Evolutionary conservation across 2,113 vertebrate genomes (phyloP), one percentile per base, ranked within the genome.

Genomic region (Seriola quinqueradiata): DNA sequence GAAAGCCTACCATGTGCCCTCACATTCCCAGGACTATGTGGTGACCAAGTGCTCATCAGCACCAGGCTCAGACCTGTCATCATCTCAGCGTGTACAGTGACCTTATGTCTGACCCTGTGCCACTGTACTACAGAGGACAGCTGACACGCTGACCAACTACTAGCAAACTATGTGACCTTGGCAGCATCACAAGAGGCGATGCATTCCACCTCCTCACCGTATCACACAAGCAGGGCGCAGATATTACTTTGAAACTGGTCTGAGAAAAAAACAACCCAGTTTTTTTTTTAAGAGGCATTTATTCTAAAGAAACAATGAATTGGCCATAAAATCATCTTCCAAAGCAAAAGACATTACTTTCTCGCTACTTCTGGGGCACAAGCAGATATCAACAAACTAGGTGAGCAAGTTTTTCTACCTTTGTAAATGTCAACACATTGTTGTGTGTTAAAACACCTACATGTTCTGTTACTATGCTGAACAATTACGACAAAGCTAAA

Each of bases 71-170:
- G 73, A 59, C 69, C 83, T 77, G 87, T 90, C 88, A 86, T 89
- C 70, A 58, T 92, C 92, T 71, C 92, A 93, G 89, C 93, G 82
- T 80, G 89, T 80, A 87, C 66, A 81, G 84, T 72, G 84, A 65
- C 73, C 85, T 79, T 4, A 42, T 5, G 82, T 88, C 87, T 90
- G 82, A 90, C 77, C 87, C 71, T 42, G 13, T 21, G 36, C 75
- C 73, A 77, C 74, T 84, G 83, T 87, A 87, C 77, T 40, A 55
- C 73, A 59, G 40, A 34, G 66, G 76, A 87, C 67, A 58, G 75
- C 81, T 36, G 73, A 83, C 90, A 65, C 4, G 60, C 68, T 84
- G 91, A 83, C 78, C 79, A 32, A 6, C 5, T 1, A 81, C 69
- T 40, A 63, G 64, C 82, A 82, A 83, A 85, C 87, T 86, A 80